Conservation (phyloP, 1,140 invertebrate species). For the Periplaneta americana region DNA sequence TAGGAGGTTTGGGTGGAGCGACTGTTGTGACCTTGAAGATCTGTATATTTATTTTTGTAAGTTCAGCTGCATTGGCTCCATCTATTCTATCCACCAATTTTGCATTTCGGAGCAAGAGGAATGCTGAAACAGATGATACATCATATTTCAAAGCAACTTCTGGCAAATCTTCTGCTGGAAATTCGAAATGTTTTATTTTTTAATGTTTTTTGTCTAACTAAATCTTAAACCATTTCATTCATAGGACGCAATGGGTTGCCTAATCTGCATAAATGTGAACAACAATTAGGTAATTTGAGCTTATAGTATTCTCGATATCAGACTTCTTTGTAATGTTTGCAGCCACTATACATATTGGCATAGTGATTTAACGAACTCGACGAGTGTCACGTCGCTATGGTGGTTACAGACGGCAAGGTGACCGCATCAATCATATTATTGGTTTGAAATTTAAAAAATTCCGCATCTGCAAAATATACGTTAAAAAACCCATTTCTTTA, state of each 20-base stretch:
- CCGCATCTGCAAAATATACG: no score
- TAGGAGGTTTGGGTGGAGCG: neutral
- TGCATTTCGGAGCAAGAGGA: constrained; percentile 68
- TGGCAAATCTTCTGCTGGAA: constrained; percentile 78
- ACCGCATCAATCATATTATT: no score
- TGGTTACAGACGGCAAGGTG: no score
- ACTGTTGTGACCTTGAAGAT: constrained; percentile 17
- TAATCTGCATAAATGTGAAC: constrained; percentile 82
- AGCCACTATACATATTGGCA: no score
- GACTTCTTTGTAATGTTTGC: neutral
- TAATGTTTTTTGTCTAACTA: constrained; percentile 54
- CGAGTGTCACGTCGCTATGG: no score
- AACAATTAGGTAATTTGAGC: constrained; percentile 56
- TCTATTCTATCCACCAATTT: constrained; percentile 71
- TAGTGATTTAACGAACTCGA: no score
- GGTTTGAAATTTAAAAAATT: no score
- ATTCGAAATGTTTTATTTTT: constrained; percentile 51
- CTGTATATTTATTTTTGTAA: constrained; percentile 68
- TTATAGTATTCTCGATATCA: neutral
- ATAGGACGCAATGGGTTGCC: constrained; percentile 87
- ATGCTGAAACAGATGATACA: constrained; percentile 79
- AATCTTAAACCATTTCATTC: constrained; percentile 68
- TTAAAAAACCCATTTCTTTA: no score
- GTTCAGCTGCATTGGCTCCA: constrained; percentile 76
- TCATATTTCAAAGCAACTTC: constrained; percentile 77